Percentiles rank a stretch among this genome's conserved stretches.
Conservation (phyloP, 1,140 invertebrate genomes). For the Halyomorpha halys region DNA sequence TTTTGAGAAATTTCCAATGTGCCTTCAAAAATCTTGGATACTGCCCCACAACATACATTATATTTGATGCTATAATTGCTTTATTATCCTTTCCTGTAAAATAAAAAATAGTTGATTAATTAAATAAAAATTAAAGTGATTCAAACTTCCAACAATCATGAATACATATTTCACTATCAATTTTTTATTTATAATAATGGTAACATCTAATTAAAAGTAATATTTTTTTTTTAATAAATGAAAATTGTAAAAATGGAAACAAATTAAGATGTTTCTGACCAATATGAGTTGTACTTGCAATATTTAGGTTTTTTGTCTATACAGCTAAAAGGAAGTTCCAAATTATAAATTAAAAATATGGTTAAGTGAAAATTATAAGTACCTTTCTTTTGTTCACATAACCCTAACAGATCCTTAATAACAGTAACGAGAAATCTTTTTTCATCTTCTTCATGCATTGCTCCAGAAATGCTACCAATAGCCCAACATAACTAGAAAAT, state of each 20-base stretch:
- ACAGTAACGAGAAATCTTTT: conserved; percentile 98
- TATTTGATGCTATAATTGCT: conserved; percentile 99
- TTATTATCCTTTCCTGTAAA: conserved; percentile 89
- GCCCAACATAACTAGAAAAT: conserved; percentile 84
- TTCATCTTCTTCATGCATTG: conserved; percentile 98
- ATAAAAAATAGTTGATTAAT: neutral
- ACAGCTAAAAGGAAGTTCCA: no score
- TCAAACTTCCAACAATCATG: neutral
- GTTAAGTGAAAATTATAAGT: neutral
- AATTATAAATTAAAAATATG: neutral
- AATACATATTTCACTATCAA: neutral
- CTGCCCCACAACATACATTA: conserved; percentile 99
- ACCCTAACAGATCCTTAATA: conserved; percentile 93
- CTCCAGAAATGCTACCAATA: conserved; percentile 97
- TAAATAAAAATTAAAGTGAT: neutral
- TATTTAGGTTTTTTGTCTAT: no score
- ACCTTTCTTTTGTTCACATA: conserved; percentile 97
- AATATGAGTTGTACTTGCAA: no score
- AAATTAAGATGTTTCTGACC: no score
- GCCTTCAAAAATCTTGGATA: conserved; percentile 96
- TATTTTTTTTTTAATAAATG: no score
- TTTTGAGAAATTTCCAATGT: conserved; percentile 99
- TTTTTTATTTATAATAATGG: no score
- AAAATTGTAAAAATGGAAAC: no score
- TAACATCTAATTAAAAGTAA: no score